Evolutionary conservation across 37 sponge, comb jelly and placozoan genomes (phyloP).

Genomic region (Cladorhizidae sp.): DNA sequence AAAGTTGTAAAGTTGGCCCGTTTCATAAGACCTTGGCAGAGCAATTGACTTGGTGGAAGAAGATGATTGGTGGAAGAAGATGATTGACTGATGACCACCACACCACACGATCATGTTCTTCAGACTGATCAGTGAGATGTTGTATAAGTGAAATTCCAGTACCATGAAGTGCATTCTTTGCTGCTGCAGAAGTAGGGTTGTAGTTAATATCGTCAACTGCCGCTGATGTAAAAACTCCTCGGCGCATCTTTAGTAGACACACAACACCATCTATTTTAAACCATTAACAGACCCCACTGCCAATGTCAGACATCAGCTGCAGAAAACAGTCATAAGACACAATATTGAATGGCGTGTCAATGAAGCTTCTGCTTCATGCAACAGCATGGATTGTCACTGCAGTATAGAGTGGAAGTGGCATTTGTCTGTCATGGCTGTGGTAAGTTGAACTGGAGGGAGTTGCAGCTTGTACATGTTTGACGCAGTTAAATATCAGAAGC

Average conservation of each 20-base stretch:
- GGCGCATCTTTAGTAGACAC: neutral
- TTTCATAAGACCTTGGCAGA: neutral
- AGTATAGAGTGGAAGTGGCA: neutral
- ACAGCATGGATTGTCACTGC: neutral
- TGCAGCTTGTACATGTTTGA: neutral
- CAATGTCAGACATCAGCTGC: neutral
- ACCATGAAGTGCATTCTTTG: neutral
- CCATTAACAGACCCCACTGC: neutral
- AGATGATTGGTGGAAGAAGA: no score
- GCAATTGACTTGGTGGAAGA: slow-evolving; percentile 2
- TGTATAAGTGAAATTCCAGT: no score
- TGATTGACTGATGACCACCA: no score
- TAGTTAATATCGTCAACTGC: neutral
- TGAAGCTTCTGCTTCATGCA: neutral
- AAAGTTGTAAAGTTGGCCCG: neutral
- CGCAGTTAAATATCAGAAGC: neutral
- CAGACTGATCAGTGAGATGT: neutral
- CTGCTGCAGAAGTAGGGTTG: neutral
- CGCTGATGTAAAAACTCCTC: neutral
- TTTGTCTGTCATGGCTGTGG: neutral
- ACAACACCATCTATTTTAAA: no score
- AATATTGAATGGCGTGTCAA: neutral
- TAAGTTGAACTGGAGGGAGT: neutral
- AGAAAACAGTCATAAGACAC: neutral
- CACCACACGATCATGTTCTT: no score